These are phyloP conservation scores for Himalopsyche phryganea DNA, from an alignment of 1,140 invertebrate genomes.

Conservation along the genomic window DNA sequence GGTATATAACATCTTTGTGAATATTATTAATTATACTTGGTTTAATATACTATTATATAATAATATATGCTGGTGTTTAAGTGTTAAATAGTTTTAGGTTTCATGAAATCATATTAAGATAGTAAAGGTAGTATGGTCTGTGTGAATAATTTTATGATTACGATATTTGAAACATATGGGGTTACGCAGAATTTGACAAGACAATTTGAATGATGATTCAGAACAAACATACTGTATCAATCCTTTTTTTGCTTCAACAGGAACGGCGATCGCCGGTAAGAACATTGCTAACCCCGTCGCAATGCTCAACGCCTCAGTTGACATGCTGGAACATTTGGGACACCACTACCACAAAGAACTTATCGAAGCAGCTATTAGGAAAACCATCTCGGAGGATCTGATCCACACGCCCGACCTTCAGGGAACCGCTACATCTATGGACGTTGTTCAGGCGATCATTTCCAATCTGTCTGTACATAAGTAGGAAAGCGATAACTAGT, in stretches of 20 bases:
- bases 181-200: no score
- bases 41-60: no score
- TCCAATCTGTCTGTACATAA: slow-evolving; percentile 51
- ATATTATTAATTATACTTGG: no score
- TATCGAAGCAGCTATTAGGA: slow-evolving; percentile 71
- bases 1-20: no score
- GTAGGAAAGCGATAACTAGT: neutral
- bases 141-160: no score
- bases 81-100: no score
- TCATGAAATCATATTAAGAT: no score
- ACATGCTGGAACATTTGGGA: slow-evolving; percentile 89
- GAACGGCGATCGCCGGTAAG: slow-evolving; percentile 87
- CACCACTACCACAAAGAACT: slow-evolving; percentile 77
- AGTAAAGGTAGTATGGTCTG: no score
- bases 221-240: no score
- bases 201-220: no score
- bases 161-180: no score
- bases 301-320: slow-evolving; percentile 88
- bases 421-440: slow-evolving; percentile 62
- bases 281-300: slow-evolving; percentile 97
- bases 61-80: no score
- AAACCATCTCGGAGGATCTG: slow-evolving; percentile 79
- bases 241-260: slow-evolving; percentile 30
- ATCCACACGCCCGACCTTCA: slow-evolving; percentile 75
- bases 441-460: slow-evolving; percentile 67